Evolutionary conservation across 2,888 invertebrate genomes (phyloP).

Genomic region (Thera obeliscata): DNA sequence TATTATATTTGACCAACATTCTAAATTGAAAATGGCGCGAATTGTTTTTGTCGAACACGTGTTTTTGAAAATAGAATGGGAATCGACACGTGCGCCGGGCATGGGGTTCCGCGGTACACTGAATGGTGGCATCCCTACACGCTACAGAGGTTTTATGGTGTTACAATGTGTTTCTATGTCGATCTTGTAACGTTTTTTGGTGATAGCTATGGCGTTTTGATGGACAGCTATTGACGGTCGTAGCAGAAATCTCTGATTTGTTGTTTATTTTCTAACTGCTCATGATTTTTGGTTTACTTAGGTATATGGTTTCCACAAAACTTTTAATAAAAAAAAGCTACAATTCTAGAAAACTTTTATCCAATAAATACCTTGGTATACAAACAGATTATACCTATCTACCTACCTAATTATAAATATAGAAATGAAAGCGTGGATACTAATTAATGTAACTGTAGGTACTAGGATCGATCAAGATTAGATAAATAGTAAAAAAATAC

Average conservation of each 20-base stretch:
- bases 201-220: conserved; percentile 17
- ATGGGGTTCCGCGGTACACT: conserved; percentile 57
- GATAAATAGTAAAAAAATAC: no score
- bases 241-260: not conserved
- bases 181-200: conserved; percentile 33
- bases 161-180: conserved; percentile 32
- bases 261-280: not conserved
- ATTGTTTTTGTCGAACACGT: conserved; percentile 40
- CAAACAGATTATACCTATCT: no score
- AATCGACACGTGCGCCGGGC: conserved; percentile 49
- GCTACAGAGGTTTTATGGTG: conserved; percentile 32
- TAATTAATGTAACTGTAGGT: no score
- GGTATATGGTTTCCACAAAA: not conserved
- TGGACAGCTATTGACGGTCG: conserved; percentile 15
- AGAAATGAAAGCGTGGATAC: no score
- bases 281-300: not conserved
- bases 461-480: no score
- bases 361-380: no score
- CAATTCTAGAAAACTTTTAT: no score
- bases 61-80: conserved; percentile 26
- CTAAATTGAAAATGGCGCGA: conserved; percentile 35
- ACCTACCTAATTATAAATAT: no score
- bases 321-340: no score
- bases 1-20: conserved; percentile 6
- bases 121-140: conserved; percentile 33